Evolutionary conservation across 2,888 invertebrate species (phyloP).

Genomic region (Nesidiocoris tenuis): DNA sequence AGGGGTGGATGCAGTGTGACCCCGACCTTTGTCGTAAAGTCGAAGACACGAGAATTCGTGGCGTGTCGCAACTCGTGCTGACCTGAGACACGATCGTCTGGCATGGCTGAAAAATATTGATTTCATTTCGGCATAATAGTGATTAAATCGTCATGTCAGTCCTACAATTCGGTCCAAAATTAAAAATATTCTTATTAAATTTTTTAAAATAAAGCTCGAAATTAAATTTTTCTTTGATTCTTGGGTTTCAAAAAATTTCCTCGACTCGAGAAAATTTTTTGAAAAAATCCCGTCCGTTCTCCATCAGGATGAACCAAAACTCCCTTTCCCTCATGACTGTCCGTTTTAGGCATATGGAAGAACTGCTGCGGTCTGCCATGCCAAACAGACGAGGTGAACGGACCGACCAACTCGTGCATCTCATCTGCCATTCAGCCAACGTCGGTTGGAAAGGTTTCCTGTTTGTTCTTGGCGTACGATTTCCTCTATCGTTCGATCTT

Average conservation of each 20-base stretch:
- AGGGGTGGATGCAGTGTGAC: too few species aligned
- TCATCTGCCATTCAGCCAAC: not conserved
- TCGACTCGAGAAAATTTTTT: too few species aligned
- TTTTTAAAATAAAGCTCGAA: too few species aligned
- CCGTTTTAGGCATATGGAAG: not conserved
- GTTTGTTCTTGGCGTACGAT: not conserved
- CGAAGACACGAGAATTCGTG: not conserved
- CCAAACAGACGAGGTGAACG: not conserved
- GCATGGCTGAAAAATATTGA: too few species aligned
- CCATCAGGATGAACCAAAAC: too few species aligned
- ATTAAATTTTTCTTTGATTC: too few species aligned
- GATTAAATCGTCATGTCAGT: not conserved
- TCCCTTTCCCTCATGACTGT: not conserved
- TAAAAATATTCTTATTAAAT: too few species aligned
- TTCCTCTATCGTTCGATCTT: not conserved
- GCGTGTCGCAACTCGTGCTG: not conserved
- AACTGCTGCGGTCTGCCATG: not conserved
- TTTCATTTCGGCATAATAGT: too few species aligned
- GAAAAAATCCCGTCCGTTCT: too few species aligned
- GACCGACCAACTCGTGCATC: not conserved
- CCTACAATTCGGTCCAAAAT: not conserved
- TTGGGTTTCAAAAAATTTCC: too few species aligned
- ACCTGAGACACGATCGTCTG: not conserved
- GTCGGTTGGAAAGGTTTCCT: not conserved
- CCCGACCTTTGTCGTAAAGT: not conserved